Percentiles rank a stretch among this genome's conserved stretches.
These are phyloP conservation scores for Drosophila tripunctata DNA, from an alignment of 2,888 invertebrate genomes.

Conservation along the genomic window DNA sequence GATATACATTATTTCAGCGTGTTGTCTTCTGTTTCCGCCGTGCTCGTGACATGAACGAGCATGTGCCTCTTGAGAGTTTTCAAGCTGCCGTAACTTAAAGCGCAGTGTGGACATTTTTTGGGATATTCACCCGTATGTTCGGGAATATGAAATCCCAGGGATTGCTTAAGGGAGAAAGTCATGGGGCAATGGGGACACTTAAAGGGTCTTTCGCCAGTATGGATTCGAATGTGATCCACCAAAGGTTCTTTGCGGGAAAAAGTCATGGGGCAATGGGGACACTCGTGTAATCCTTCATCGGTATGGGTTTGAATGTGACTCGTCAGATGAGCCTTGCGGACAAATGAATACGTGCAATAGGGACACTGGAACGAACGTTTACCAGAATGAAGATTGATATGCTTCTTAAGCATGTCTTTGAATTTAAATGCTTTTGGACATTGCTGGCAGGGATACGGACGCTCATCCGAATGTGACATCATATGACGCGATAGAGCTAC, in stretches of 20 bases:
- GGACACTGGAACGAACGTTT: conserved; percentile 3
- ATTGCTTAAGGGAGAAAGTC: not conserved
- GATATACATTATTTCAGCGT: too few relatives aligned
- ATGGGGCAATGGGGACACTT: not conserved
- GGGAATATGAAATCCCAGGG: not conserved
- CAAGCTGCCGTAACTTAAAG: not conserved
- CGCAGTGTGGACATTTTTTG: not conserved
- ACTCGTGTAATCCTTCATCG: conserved; percentile 4
- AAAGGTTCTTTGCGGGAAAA: not conserved
- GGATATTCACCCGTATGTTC: not conserved
- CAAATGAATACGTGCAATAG: conserved; percentile 1
- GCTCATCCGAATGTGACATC: conserved; percentile 1
- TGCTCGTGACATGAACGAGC: too few relatives aligned
- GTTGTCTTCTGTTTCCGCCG: too few relatives aligned
- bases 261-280: not conserved
- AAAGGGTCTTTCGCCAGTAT: not conserved
- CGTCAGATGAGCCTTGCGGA: not conserved
- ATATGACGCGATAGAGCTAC: not conserved
- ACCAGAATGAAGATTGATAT: too few relatives aligned
- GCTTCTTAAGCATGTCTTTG: too few relatives aligned
- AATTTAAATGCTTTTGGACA: conserved; percentile 12
- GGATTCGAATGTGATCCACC: not conserved
- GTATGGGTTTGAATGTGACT: conserved; percentile 7
- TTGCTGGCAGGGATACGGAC: not conserved
- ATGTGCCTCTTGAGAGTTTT: not conserved